Conservation (phyloP, 2,888 invertebrate genomes). For the Hymenopus coronatus region DNA sequence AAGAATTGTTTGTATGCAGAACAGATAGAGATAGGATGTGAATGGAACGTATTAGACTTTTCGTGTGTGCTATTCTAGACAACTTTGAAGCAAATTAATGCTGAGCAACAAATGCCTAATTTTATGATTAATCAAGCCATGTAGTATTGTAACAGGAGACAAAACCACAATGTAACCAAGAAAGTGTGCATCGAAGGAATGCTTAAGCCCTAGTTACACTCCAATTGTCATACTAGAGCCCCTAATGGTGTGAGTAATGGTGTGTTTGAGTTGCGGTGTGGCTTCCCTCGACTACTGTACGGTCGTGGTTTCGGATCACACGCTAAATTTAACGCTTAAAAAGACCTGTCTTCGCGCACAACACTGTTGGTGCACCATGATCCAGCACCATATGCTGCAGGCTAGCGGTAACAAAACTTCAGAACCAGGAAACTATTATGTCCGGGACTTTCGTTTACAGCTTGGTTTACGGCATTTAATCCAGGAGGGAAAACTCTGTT, state of each 20-base stretch:
- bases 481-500: too few species aligned
- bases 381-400: neutral
- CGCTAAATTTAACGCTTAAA: neutral
- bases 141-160: too few species aligned
- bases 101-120: too few species aligned
- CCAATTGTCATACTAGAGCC: neutral
- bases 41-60: too few species aligned
- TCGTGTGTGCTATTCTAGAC: too few species aligned
- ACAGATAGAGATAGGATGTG: too few species aligned
- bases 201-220: neutral
- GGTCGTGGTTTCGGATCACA: neutral
- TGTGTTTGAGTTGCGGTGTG: neutral
- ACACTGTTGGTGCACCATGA: neutral
- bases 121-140: too few species aligned
- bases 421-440: neutral
- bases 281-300: neutral
- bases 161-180: too few species aligned
- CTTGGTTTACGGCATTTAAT: neutral
- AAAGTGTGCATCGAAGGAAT: too few species aligned
- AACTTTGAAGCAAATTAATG: too few species aligned
- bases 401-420: neutral
- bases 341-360: neutral
- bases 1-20: too few species aligned
- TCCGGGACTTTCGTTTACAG: neutral
- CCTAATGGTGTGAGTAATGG: neutral